Evolutionary conservation across 2,797 vertebrate genomes (phyloP), one percentile per base, ranked within the genome.

Genomic region (Craterocephalus amniculus): DNA sequence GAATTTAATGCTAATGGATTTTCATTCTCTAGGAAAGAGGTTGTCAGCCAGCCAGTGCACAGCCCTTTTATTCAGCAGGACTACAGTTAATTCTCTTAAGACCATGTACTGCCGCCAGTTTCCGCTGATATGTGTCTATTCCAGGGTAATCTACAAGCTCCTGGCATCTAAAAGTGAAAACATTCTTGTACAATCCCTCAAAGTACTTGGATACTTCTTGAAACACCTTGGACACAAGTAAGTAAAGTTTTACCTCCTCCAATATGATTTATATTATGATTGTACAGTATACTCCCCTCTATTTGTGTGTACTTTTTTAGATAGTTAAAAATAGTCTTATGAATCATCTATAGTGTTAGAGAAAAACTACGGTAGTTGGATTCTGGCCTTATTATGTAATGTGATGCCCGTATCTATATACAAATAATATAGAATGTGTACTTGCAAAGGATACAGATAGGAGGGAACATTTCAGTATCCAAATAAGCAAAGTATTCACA

Each of bases 151-250:
- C 89, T 99, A 97, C 93, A 99, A 99, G 89, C 94, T 99, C 74
- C 71, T 99, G 93, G 95, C 96, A 54, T 99, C 97, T 31, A 97
- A 98, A 93, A 98, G 96, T 88, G 97, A 99, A 90, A 97, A 96
- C 84, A 96, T 99, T 91, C 96, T 96, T 81, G 96, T 99, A 58
- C 98, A 99, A 87, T 97, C 97, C 59, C 95, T 99, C 88, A 99
- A 99, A 89, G 97, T 97, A 61, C 93, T 99, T 63, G 97, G 96
- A 48, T 99, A 97, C 91, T 99, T 99, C 92, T 95, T 99, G 78
- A 99, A 99, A 90, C 96, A 99, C 88, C 90, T 99, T 85, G 96
- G 96, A 73, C 97, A 98, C 93, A 99, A 99, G 98, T 99, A 95
- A 97, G 97, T 96, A 26, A 20, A 43, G 40, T 1, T 1, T 43